These are phyloP conservation scores for Lepidocolaptes lacrymiger DNA, from an alignment of 2,797 vertebrate species.

Conservation along the genomic window DNA sequence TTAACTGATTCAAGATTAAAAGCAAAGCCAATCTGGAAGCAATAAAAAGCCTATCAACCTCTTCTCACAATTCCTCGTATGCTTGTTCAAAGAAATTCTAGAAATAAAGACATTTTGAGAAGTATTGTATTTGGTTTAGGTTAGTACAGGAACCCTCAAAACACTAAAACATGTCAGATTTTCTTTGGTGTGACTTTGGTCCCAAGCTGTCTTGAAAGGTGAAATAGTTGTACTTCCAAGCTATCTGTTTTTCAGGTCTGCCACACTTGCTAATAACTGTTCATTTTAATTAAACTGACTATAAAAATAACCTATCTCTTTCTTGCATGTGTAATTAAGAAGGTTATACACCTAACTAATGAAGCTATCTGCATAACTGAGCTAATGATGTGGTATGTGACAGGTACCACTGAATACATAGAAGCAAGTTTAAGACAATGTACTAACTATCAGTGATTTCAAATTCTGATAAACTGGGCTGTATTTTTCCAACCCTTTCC, in stretches of 20 bases:
- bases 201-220: not conserved
- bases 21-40: not conserved
- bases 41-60: not conserved
- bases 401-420: not conserved
- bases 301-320: not conserved
- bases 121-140: not conserved
- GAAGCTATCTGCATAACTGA: not conserved
- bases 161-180: not conserved
- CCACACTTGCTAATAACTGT: not conserved
- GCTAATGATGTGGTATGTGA: not conserved
- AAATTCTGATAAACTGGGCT: not conserved
- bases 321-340: conserved; percentile 8
- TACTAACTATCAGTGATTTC: not conserved
- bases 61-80: not conserved
- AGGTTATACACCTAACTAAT: not conserved
- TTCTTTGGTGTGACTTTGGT: not conserved
- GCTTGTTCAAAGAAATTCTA: not conserved
- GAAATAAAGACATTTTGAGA: not conserved
- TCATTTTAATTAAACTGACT: not conserved
- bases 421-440: not conserved
- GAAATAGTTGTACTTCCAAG: not conserved
- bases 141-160: not conserved
- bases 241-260: not conserved
- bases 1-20: not conserved
- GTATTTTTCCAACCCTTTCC: not conserved